These are phyloP conservation scores for Synanthedon vespiformis DNA, from an alignment of 2,888 invertebrate species.

Conservation along the genomic window DNA sequence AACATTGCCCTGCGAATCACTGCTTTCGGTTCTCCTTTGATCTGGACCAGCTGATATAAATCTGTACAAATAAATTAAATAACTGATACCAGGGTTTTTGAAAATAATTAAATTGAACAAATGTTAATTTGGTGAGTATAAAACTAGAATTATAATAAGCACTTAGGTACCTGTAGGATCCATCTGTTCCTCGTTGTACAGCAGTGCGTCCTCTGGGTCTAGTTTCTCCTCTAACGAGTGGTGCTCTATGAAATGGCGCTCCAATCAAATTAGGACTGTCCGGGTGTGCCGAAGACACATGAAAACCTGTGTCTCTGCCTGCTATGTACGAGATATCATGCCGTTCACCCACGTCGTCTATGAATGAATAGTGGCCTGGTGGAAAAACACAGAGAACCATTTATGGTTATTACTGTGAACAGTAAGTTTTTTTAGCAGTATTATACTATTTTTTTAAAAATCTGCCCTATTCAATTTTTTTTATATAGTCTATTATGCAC, in stretches of 20 bases:
- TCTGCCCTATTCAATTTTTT: too few species aligned
- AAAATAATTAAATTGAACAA: neutral
- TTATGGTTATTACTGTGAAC: too few species aligned
- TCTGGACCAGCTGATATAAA: conserved; percentile 83
- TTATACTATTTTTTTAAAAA: too few species aligned
- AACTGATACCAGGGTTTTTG: neutral
- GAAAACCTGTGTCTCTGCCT: conserved; percentile 80
- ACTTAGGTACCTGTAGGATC: conserved; percentile 73
- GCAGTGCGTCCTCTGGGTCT: conserved; percentile 78
- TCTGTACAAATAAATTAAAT: conserved; percentile 30
- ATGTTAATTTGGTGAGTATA: neutral
- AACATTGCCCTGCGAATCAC: conserved; percentile 78
- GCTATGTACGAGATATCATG: conserved; percentile 83
- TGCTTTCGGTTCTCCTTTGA: conserved; percentile 79
- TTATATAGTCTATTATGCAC: too few species aligned
- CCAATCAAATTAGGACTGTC: conserved; percentile 76
- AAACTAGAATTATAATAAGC: neutral
- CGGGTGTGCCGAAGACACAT: conserved; percentile 77
- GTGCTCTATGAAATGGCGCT: conserved; percentile 74
- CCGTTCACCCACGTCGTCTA: conserved; percentile 81
- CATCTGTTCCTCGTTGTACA: conserved; percentile 78
- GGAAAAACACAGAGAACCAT: conserved; percentile 4
- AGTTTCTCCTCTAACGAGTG: conserved; percentile 72
- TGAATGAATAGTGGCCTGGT: conserved; percentile 75
- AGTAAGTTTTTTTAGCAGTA: too few species aligned